phyloP scores from a whole-genome alignment of 2,113 vertebrate genomes.

The Circaetus cinerascens region DNA sequence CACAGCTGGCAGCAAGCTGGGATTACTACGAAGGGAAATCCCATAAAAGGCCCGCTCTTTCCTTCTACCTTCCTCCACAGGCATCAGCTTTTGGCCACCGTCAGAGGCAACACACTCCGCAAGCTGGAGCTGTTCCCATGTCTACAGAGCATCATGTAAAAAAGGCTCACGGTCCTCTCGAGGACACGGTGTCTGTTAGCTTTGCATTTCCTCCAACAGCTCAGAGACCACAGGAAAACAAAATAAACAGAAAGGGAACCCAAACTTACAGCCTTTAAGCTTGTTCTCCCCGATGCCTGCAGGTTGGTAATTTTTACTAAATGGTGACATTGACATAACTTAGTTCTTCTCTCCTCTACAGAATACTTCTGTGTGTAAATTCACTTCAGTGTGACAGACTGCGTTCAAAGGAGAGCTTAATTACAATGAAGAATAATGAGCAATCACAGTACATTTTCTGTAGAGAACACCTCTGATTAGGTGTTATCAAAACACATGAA shows the following conservation, averaged over 20 bases:
- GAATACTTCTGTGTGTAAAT: not conserved
- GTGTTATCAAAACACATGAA: not conserved
- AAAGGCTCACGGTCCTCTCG: not conserved
- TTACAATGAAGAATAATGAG: not conserved
- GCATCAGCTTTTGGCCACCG: not conserved
- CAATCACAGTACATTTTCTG: not conserved
- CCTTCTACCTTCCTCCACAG: not conserved
- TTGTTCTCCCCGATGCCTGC: not conserved
- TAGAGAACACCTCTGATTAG: not conserved
- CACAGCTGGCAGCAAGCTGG: not conserved
- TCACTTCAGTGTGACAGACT: not conserved
- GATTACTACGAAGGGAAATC: not conserved
- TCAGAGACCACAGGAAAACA: not conserved
- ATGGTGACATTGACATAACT: not conserved
- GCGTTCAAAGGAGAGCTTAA: not conserved
- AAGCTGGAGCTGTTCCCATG: not conserved
- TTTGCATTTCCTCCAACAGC: not conserved
- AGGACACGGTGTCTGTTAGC: not conserved
- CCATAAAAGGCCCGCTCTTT: not conserved
- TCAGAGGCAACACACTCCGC: not conserved
- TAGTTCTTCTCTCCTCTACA: not conserved
- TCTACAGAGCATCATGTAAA: not conserved
- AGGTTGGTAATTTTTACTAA: not conserved
- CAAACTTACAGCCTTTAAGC: not conserved
- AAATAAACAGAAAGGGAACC: not conserved